These are phyloP conservation scores for Belgica antarctica DNA, from an alignment of 2,888 invertebrate species.

Conservation along the genomic window DNA sequence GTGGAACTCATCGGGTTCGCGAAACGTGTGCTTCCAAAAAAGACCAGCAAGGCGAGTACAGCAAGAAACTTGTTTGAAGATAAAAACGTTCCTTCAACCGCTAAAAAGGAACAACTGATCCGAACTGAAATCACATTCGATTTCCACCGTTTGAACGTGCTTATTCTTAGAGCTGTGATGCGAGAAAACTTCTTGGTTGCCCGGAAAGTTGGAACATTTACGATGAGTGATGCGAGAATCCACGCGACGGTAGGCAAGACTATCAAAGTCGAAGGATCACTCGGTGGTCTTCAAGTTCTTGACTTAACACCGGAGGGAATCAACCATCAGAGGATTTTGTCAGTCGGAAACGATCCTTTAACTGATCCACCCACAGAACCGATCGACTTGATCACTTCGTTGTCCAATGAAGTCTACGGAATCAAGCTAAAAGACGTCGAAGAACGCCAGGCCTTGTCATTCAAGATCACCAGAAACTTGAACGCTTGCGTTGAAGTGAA, in stretches of 20 bases:
- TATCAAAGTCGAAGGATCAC: slow-evolving; percentile 75
- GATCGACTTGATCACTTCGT: slow-evolving; percentile 51
- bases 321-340: slow-evolving; percentile 79
- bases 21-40: slow-evolving; percentile 65
- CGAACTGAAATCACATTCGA: slow-evolving; percentile 85
- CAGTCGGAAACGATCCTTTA: slow-evolving; percentile 75
- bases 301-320: slow-evolving; percentile 83
- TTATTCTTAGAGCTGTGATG: slow-evolving; percentile 77
- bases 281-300: slow-evolving; percentile 87
- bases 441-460: slow-evolving; percentile 54
- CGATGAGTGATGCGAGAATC: slow-evolving; percentile 85
- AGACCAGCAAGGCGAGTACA: slow-evolving; percentile 46
- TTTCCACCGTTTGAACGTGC: slow-evolving; percentile 85
- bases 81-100: slow-evolving; percentile 45
- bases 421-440: slow-evolving; percentile 49
- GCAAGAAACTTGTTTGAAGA: slow-evolving; percentile 48
- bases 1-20: slow-evolving; percentile 89
- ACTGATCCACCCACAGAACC: slow-evolving; percentile 55
- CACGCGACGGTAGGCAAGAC: slow-evolving; percentile 73
- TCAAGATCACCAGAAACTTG: slow-evolving; percentile 52
- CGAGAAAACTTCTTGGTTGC: slow-evolving; percentile 70
- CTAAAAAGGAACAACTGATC: background rate
- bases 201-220: slow-evolving; percentile 90
- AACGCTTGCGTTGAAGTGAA: slow-evolving; percentile 50
- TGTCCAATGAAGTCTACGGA: slow-evolving; percentile 54